These are phyloP conservation scores for Mnemiopsis leidyi DNA, from an alignment of 37 sponge, comb jelly and placozoan species.

Conservation along the genomic window DNA sequence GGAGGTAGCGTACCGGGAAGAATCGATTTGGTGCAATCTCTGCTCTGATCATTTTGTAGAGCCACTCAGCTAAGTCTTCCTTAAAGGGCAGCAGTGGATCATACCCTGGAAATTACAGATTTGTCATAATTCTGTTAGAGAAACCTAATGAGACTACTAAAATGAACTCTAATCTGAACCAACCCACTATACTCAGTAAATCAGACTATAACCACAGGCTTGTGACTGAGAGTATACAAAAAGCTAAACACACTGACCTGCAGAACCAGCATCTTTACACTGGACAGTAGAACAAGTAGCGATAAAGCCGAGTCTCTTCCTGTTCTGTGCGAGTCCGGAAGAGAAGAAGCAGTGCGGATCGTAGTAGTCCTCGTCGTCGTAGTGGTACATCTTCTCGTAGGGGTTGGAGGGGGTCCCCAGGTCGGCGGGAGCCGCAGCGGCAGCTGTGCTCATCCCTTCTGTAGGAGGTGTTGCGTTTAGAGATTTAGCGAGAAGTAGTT, in stretches of 20 bases:
- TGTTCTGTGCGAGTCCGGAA: constrained; percentile 54
- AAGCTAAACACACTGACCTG: background rate
- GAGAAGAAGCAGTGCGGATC: constrained; percentile 64
- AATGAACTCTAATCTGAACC: too few species aligned
- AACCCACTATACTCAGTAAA: too few species aligned
- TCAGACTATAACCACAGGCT: background rate
- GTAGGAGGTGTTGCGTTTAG: background rate
- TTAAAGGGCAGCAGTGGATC: constrained; percentile 54
- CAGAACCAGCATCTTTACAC: constrained; percentile 19
- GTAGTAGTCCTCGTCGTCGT: constrained; percentile 18
- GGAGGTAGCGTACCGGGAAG: constrained; percentile 25
- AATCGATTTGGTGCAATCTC: constrained; percentile 45
- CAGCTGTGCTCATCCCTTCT: constrained; percentile 20
- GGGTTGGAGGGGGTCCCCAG: background rate
- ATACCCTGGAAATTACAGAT: constrained; percentile 47
- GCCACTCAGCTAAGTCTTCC: constrained; percentile 60
- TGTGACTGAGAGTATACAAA: background rate
- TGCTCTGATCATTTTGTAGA: constrained; percentile 64
- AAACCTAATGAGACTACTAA: too few species aligned
- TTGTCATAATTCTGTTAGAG: too few species aligned
- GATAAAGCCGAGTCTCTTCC: constrained; percentile 62
- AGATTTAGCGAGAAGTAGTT: background rate
- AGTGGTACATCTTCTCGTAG: constrained; percentile 11
- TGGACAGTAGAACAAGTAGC: constrained; percentile 62
- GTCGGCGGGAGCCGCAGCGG: background rate